Evolutionary conservation across 92 coral and sea anemone species (phyloP), one percentile per base, ranked within the genome.

Genomic region (Porites divaricata): DNA sequence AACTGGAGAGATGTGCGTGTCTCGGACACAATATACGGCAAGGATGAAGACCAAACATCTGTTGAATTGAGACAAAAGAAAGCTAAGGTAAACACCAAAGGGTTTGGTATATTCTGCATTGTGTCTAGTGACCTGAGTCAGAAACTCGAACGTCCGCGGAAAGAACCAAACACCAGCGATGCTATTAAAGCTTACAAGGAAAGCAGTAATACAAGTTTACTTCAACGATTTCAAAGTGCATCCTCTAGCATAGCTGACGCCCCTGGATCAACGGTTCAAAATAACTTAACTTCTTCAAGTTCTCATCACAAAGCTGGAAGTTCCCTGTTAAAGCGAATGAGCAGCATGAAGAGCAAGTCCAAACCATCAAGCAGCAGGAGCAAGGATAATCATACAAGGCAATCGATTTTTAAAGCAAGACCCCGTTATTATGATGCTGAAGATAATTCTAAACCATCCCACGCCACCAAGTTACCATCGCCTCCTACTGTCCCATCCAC

Each of bases 71-170:
- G 23, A 13, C 25, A 64, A 19, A 4, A 48, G 20, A 24, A 72
- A 63, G 70, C 86, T 22, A 50, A 15, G n/a, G 64, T 82, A 8
- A 22, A 50, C 67, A 82, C 79, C 2, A 72, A 72, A 63, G 20
- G 14, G 25, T 75, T 75, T 17, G 77, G 83, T 35, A 77, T 61
- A 57, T 85, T 68, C n/a, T 54, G 83, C 23, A 78, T 84, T 56
- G 35, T 85, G 52, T 70, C 76, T 56, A 61, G 41, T 17, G 53
- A 17, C n/a, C 13, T 57, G 26, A 67, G 14, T 2, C 9, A 56
- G 35, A 52, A 72, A n/a, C 35, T 59, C n/a, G 24, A 75, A 53
- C 45, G 4, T 35, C 64, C 87, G 28, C 14, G 15, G 79, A 23
- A 28, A 26, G 45, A 72, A 24, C 63, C 28, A 21, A 69, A 15